phyloP scores from a whole-genome alignment of 2,113 vertebrate species.

The Gambusia affinis region DNA sequence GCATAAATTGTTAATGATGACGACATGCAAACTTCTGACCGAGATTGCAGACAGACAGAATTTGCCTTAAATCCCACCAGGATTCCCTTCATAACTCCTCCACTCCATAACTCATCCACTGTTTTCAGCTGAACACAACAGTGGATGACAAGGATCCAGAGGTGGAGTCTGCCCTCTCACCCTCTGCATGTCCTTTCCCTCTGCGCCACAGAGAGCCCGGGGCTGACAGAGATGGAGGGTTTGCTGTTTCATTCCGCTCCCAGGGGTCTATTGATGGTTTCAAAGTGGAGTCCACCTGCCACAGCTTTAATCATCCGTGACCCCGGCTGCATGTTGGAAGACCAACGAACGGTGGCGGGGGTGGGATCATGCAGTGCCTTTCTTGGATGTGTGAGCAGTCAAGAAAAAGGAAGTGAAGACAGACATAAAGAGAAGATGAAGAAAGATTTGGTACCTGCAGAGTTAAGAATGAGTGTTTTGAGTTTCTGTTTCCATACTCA shows the following conservation, averaged over 20 bases:
- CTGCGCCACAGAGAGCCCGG: constrained; percentile 33
- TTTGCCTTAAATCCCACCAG: constrained; percentile 59
- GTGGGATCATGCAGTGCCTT: constrained; percentile 29
- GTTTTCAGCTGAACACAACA: constrained; percentile 5
- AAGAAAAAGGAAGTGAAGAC: constrained; percentile 18
- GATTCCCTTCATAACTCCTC: constrained; percentile 34
- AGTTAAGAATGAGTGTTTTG: constrained; percentile 10
- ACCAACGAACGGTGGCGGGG: constrained; percentile 30
- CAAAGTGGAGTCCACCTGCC: constrained; percentile 79
- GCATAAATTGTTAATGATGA: not conserved
- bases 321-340: constrained; percentile 62
- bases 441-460: constrained; percentile 30
- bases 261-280: constrained; percentile 75
- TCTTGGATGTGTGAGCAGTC: constrained; percentile 26
- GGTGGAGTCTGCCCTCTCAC: constrained; percentile 60
- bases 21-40: not conserved
- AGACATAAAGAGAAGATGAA: constrained; percentile 32
- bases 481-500: constrained; percentile 1
- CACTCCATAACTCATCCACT: not conserved
- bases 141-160: constrained; percentile 26
- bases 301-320: constrained; percentile 80
- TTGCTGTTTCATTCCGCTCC: constrained; percentile 73
- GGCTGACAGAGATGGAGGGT: constrained; percentile 66
- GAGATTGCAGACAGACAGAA: not conserved
- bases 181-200: constrained; percentile 47